Base-by-base conservation (phyloP, 2,888 invertebrate genomes). In the Lysandra coridon region DNA sequence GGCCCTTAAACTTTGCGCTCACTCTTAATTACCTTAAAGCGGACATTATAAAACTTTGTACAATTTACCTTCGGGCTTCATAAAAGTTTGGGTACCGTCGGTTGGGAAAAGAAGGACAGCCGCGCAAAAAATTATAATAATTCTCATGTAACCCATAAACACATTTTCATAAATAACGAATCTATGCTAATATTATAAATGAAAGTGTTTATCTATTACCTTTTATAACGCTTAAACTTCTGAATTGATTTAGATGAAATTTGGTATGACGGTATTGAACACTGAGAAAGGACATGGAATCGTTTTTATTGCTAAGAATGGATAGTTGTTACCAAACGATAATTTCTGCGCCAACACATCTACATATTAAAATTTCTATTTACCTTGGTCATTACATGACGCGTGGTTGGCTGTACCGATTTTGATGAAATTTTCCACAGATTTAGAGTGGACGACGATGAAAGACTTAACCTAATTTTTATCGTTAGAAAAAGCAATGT, bases 11-110 rank as follows among this genome's bases (percentile, higher is more conserved):
- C 23, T 62, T 62, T 62, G 62, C 2, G 62, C 23, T 62, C 62
- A 57, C 62, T 10, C 62, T 23, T 62, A 62, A 62, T 23, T 62
- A 62, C 23, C 23, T 62, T 57, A 57, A 62, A 62, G 62, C 62
- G 23, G 62, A 62, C 62, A 62, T 62, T 62, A 62, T 62, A 62
- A 62, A 62, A 23, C 23, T 62, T 62, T 62, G 62, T 62, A 7
- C 23, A 62, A 23, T 62, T 62, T 62, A 57, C 57, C 57, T 57
- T 23, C 23, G 0, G 23, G 23, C 23, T 23, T 57, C 14, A 17
- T 17, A 57, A 57, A 57, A 57, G 57, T 57, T 57, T 57, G 1
- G 17, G 57, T 57, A 17, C 14, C 57, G 57, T 14, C 57, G 57
- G 57, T 57, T 12, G 12, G 7, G 12, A 30, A 64, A 64, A 30